These are phyloP conservation scores for Zophobas morio DNA, from an alignment of 1,140 invertebrate species.

Conservation along the genomic window DNA sequence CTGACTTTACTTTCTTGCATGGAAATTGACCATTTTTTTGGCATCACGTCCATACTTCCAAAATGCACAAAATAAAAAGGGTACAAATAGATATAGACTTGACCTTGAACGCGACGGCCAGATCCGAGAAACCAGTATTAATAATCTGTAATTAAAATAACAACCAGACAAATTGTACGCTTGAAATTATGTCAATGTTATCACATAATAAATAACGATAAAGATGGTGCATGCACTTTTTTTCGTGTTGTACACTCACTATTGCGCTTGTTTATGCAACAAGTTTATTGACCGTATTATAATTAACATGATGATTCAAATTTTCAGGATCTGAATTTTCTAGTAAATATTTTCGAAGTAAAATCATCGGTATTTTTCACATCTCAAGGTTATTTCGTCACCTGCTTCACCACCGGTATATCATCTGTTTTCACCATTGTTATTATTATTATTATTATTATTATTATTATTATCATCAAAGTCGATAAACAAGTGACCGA, in stretches of 20 bases:
- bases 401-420: not conserved
- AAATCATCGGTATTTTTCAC: constrained; percentile 2
- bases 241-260: not conserved
- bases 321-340: constrained; percentile 5
- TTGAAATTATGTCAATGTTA: constrained; percentile 48
- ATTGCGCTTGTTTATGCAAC: constrained; percentile 17
- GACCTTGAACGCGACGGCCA: constrained; percentile 20
- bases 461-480: not conserved
- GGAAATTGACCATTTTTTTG: constrained; percentile 20
- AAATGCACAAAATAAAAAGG: not conserved
- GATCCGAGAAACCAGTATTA: constrained; percentile 20
- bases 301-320: constrained; percentile 26
- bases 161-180: constrained; percentile 21
- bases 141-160: constrained; percentile 26
- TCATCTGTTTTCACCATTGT: constrained; percentile 1
- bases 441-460: constrained; percentile 9
- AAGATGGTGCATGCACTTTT: not conserved
- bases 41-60: not conserved
- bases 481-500: not conserved
- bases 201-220: constrained; percentile 44
- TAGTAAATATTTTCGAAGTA: constrained; percentile 18
- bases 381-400: constrained; percentile 12
- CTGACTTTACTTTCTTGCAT: constrained; percentile 15
- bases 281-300: constrained; percentile 16
- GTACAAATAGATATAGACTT: constrained; percentile 4